Evolutionary conservation across 2,888 invertebrate species (phyloP).

Genomic region (Cosmopolites sordidus): DNA sequence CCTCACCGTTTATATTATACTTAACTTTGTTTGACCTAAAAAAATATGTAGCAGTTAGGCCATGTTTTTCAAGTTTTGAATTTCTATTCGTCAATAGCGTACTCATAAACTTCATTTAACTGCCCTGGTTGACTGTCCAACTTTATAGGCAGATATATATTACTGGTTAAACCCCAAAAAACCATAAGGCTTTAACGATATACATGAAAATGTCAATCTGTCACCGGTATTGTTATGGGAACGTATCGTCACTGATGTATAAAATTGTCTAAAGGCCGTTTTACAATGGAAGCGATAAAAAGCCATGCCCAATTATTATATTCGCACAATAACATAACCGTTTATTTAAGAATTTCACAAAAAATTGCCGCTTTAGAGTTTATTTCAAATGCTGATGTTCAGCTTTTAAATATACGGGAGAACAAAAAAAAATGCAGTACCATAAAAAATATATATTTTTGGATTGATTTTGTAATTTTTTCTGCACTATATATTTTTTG

Average conservation of each 20-base stretch:
- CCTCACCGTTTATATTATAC: too few relatives aligned
- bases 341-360: too few relatives aligned
- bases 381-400: too few relatives aligned
- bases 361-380: too few relatives aligned
- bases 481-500: too few relatives aligned
- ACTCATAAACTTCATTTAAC: slow-evolving; percentile 23
- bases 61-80: slow-evolving; percentile 1
- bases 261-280: slow-evolving; percentile 1
- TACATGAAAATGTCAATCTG: slow-evolving; percentile 24
- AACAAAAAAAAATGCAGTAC: too few relatives aligned
- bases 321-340: too few relatives aligned
- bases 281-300: background rate
- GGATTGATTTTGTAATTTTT: too few relatives aligned
- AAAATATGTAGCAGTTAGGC: too few relatives aligned
- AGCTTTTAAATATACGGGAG: too few relatives aligned
- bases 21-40: too few relatives aligned
- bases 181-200: slow-evolving; percentile 23
- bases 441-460: too few relatives aligned
- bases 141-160: slow-evolving; percentile 24
- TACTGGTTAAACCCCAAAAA: slow-evolving; percentile 22
- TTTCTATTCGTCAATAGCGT: slow-evolving; percentile 22
- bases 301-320: background rate
- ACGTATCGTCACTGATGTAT: background rate
- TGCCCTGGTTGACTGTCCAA: slow-evolving; percentile 13
- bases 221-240: slow-evolving; percentile 22